Percentiles rank a stretch among this genome's conserved stretches.
phyloP scores from a whole-genome alignment of 2,888 invertebrate genomes.

The Odontothrips loti region DNA sequence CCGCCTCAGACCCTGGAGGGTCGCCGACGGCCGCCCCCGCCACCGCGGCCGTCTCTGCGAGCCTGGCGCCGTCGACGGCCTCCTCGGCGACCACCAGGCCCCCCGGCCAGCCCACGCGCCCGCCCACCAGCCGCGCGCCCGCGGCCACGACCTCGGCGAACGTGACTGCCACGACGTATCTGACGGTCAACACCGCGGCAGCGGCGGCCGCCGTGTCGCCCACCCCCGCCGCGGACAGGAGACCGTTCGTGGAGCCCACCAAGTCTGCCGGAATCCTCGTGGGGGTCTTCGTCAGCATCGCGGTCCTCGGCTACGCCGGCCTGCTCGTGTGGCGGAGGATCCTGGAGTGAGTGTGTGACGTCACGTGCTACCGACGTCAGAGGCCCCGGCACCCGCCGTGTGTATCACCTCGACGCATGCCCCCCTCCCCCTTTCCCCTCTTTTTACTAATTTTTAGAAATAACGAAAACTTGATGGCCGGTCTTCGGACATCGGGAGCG shows the following conservation, averaged over 20 bases:
- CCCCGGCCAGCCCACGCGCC: background rate
- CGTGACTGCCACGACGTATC: background rate
- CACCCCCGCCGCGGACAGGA: slow-evolving; percentile 22
- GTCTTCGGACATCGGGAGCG: background rate
- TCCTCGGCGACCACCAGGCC: background rate
- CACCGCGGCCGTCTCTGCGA: background rate
- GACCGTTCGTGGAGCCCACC: slow-evolving; percentile 34
- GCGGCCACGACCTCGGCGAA: background rate
- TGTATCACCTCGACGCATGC: background rate
- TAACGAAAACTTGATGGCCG: background rate
- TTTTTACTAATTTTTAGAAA: background rate
- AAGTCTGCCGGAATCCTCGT: slow-evolving; percentile 35
- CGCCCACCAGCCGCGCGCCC: background rate
- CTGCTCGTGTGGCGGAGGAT: slow-evolving; percentile 48
- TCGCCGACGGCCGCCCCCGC: background rate
- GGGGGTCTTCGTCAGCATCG: slow-evolving; percentile 43
- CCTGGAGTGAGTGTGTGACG: slow-evolving; percentile 47
- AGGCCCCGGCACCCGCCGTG: background rate
- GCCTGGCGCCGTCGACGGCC: background rate
- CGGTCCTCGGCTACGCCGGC: slow-evolving; percentile 46
- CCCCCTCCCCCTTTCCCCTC: background rate
- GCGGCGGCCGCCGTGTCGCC: background rate
- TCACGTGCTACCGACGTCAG: background rate
- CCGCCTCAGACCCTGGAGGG: background rate
- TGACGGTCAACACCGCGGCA: background rate